phyloP scores from a whole-genome alignment of 1,140 invertebrate genomes.

The Oscheius sp. region DNA sequence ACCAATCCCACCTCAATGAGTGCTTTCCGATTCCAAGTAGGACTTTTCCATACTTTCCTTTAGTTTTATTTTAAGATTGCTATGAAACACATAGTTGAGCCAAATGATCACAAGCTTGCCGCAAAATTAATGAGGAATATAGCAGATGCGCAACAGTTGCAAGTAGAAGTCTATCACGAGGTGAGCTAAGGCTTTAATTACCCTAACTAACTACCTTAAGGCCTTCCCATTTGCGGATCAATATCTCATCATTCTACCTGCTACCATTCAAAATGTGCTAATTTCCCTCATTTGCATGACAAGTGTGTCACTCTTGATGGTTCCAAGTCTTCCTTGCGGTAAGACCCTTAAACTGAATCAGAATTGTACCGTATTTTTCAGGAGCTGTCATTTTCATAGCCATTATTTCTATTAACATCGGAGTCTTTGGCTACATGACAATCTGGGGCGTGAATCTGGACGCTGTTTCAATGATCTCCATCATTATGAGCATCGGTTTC shows the following conservation, averaged over 20 bases:
- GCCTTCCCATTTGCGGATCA: constrained; percentile 61
- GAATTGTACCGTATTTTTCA: constrained; percentile 39
- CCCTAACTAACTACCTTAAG: neutral
- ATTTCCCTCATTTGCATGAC: constrained; percentile 64
- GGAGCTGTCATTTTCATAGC: constrained; percentile 62
- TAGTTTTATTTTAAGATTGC: constrained; percentile 54
- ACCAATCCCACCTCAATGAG: constrained; percentile 44
- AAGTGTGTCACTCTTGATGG: constrained; percentile 62
- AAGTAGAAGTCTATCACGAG: constrained; percentile 58
- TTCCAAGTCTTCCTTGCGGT: constrained; percentile 62
- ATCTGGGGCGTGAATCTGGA: constrained; percentile 62
- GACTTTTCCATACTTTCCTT: constrained; percentile 17
- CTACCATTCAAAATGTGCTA: constrained; percentile 63
- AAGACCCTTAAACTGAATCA: neutral
- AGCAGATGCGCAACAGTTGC: constrained; percentile 55
- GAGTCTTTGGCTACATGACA: constrained; percentile 64
- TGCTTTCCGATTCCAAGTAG: constrained; percentile 52
- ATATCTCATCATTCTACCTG: constrained; percentile 60
- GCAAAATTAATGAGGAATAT: constrained; percentile 54
- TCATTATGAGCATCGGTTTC: constrained; percentile 65
- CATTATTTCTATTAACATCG: constrained; percentile 62
- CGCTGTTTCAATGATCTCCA: constrained; percentile 61
- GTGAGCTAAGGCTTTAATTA: neutral
- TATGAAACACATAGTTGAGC: constrained; percentile 60
- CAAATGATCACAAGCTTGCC: constrained; percentile 60